Evolutionary conservation across 1,140 invertebrate genomes (phyloP), one percentile per base, ranked within the genome.

Genomic region (Drosophila virilis): DNA sequence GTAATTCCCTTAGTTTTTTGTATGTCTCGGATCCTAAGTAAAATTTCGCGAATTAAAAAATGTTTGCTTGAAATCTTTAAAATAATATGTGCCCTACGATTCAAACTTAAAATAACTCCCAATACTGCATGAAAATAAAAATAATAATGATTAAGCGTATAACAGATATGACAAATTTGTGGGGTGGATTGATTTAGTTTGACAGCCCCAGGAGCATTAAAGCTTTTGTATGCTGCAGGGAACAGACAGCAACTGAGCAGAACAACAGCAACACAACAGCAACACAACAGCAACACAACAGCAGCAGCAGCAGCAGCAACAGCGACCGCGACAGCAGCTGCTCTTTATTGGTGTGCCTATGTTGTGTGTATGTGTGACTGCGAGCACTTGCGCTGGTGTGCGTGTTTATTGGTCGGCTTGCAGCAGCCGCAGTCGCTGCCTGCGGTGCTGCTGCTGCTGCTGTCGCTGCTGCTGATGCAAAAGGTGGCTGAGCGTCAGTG

Each of bases 381-480:
- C 8, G 52, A 22, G 15, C 50, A 52, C n/a, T 33, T 69, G 48
- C 33, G 46, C 17, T 37, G 43, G 48, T 74, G 40, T 64, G 38
- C 33, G 55, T 37, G 72, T 58, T 70, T 74, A 68, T 74, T 74
- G 58, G 57, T 61, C 70, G 50, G 57, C 64, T 54, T 51, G 52
- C 45, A 46, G 17, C 33, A 12, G 55, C 42, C n/a, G 60, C 61
- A 40, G 32, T 37, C 32, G 48, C 64, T 52, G 50, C 32, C 22
- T 17, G 12, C 17, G 52, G 6, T 37, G 62, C 17, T 57, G 58
- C n/a, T 17, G 61, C n/a, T 33, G 68, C 32, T 17, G 65, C 13
- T 62, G 62, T 12, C 28, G 66, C 32, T 17, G 65, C 28, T 69
- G 62, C 13, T 37, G 66, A 38, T 52, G 46, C 50, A 32, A 52